Conservation (phyloP, 2,888 invertebrate species). For the Mythimna lalbum region DNA sequence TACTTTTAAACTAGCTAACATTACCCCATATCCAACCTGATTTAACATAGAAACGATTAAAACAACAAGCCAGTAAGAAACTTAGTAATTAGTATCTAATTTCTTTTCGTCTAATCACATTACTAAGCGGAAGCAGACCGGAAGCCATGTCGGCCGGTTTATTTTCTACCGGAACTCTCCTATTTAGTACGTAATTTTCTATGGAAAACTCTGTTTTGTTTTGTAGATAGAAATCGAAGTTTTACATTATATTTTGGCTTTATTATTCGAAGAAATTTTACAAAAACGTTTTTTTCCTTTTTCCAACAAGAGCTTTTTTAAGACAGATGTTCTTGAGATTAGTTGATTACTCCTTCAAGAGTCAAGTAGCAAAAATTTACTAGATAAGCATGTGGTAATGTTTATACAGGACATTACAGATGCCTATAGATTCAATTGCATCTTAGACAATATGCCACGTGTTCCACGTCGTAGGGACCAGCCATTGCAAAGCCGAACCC, state of each 20-base stretch:
- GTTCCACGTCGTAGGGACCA: too few species aligned
- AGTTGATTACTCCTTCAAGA: too few species aligned
- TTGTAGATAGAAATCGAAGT: not conserved
- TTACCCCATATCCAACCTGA: slow-evolving; percentile 6
- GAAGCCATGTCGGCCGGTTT: slow-evolving; percentile 27
- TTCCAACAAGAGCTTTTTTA: too few species aligned
- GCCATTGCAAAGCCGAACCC: too few species aligned
- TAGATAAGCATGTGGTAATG: too few species aligned
- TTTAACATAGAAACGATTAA: slow-evolving; percentile 17
- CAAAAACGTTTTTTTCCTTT: too few species aligned
- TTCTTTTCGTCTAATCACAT: slow-evolving; percentile 45
- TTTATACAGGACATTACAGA: too few species aligned
- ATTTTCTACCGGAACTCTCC: slow-evolving; percentile 31
- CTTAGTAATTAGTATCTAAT: slow-evolving; percentile 37
- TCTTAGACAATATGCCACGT: too few species aligned
- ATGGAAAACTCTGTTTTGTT: slow-evolving; percentile 14
- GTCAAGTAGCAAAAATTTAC: too few species aligned
- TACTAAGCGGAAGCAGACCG: slow-evolving; percentile 32
- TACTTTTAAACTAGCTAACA: not conserved
- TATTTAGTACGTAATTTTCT: slow-evolving; percentile 15
- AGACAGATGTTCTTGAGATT: too few species aligned
- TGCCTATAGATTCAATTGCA: too few species aligned
- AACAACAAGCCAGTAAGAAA: slow-evolving; percentile 28
- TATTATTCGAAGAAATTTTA: too few species aligned
- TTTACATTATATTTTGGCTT: not conserved